Percentiles rank a stretch among this genome's conserved stretches.
Conservation (phyloP, 2,113 vertebrate species). For the Labrus mixtus region DNA sequence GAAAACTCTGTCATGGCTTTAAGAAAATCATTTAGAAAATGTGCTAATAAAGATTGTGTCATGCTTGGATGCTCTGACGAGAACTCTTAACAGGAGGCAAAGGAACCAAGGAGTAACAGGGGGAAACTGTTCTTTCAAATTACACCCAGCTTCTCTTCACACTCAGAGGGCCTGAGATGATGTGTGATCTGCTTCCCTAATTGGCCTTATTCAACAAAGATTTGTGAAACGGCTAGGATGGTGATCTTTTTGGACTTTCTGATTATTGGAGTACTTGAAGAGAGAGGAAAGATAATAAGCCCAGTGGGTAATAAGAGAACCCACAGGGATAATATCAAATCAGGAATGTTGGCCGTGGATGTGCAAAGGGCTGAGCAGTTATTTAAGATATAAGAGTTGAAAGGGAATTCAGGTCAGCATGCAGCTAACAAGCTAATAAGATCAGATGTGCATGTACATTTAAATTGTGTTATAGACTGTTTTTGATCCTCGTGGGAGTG, state of each 20-base stretch:
- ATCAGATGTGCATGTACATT: not conserved
- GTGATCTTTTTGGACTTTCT: conserved; percentile 1
- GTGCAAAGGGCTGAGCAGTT: not conserved
- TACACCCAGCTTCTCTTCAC: not conserved
- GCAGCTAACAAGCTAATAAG: not conserved
- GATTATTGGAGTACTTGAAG: not conserved
- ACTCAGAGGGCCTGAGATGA: not conserved
- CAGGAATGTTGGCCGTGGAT: not conserved
- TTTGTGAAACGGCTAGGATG: not conserved
- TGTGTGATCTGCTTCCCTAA: not conserved
- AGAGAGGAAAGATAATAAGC: conserved; percentile 1
- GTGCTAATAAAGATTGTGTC: conserved; percentile 11
- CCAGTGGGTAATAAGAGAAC: not conserved
- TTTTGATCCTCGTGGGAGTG: not conserved
- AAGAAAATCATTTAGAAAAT: not conserved
- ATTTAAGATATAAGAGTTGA: not conserved
- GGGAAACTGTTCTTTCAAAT: conserved; percentile 1
- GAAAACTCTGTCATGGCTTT: not conserved
- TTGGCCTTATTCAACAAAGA: not conserved
- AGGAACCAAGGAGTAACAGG: not conserved
- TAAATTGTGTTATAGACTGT: not conserved
- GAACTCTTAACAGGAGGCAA: not conserved
- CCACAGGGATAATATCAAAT: not conserved
- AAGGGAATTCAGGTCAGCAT: not conserved
- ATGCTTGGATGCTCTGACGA: not conserved